Conservation (phyloP, 2,888 invertebrate species). For the Apodemia zela region DNA sequence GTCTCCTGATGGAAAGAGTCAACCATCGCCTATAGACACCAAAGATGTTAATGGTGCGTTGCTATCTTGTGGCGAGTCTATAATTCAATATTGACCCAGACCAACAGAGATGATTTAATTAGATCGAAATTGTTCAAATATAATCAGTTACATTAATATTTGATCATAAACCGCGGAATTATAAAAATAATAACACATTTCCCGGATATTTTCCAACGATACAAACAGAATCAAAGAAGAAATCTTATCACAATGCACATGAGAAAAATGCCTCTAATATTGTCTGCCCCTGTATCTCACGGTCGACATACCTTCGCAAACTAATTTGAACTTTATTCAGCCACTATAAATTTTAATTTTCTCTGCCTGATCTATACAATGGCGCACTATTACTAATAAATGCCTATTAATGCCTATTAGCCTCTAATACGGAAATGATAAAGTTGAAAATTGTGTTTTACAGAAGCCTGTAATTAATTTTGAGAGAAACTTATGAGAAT, state of each 20-base stretch:
- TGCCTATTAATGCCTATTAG: background rate
- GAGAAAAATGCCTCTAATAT: constrained; percentile 28
- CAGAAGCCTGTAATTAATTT: constrained; percentile 18
- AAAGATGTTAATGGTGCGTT: too few relatives aligned
- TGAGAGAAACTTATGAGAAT: constrained; percentile 21
- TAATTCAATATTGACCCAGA: too few relatives aligned
- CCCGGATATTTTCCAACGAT: constrained; percentile 26
- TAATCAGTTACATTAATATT: background rate
- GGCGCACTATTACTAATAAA: background rate
- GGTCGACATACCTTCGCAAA: background rate
- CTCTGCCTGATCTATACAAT: background rate
- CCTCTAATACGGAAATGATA: constrained; percentile 6
- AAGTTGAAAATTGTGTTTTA: constrained; percentile 5
- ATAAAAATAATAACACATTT: constrained; percentile 18
- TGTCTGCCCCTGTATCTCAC: constrained; percentile 10
- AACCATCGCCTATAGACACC: too few relatives aligned
- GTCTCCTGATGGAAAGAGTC: too few relatives aligned
- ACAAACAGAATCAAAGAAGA: constrained; percentile 25
- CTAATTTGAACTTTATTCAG: background rate
- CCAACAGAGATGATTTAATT: too few relatives aligned
- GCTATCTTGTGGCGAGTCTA: too few relatives aligned
- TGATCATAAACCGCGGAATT: background rate
- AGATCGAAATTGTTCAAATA: background rate
- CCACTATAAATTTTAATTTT: background rate
- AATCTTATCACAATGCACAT: constrained; percentile 27